Evolutionary conservation across 2,797 vertebrate genomes (phyloP).

Genomic region (Monodelphis domestica): DNA sequence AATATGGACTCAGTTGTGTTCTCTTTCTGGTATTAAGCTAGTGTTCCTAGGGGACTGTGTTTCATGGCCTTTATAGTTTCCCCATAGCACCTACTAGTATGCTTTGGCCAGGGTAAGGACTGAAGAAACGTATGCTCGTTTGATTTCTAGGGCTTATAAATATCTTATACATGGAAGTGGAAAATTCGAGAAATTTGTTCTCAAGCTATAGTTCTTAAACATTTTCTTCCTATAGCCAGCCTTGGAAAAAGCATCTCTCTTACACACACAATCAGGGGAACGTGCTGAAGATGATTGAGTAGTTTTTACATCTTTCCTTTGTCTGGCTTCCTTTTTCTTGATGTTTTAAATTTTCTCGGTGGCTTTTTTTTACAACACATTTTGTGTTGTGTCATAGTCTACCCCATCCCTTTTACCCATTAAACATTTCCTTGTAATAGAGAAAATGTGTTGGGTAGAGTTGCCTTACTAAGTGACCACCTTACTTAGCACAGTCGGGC

Average conservation of each 20-base stretch:
- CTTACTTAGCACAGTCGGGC: no score
- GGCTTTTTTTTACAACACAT: background rate
- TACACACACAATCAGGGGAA: background rate
- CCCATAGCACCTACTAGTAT: no score
- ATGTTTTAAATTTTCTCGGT: background rate
- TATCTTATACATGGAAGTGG: background rate
- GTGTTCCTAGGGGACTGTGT: background rate
- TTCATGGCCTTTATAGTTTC: accelerated
- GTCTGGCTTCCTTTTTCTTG: background rate
- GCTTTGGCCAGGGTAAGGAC: accelerated
- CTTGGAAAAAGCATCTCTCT: background rate
- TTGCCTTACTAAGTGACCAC: background rate
- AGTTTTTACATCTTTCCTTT: background rate
- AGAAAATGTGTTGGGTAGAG: background rate
- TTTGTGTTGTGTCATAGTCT: background rate
- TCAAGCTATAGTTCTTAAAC: background rate
- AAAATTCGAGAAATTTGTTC: background rate
- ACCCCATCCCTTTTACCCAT: background rate
- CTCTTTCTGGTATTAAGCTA: background rate
- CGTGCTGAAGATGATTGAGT: background rate
- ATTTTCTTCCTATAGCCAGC: background rate
- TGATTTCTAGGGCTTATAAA: background rate
- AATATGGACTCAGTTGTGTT: background rate
- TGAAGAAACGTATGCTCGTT: background rate
- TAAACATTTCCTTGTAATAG: background rate